Evolutionary conservation across 1,140 invertebrate genomes (phyloP), one percentile per base, ranked within the genome.

Genomic region (Charaxes varanes): DNA sequence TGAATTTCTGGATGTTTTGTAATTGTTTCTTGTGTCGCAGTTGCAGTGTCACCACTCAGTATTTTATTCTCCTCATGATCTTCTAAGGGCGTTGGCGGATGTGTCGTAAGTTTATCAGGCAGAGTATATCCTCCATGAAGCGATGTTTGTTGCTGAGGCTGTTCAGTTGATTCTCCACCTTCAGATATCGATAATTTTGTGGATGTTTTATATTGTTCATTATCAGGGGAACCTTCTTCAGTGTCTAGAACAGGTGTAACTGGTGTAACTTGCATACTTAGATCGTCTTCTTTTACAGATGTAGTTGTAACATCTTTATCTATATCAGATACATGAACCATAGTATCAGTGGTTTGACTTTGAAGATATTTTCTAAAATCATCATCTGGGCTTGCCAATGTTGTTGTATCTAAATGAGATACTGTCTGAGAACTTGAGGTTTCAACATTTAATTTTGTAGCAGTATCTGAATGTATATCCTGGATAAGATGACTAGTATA

Each of bases 121-220:
- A n/a, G n/a, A n/a, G n/a, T n/a, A n/a, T n/a, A n/a, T n/a, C n/a
- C n/a, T 27, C 24, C 24, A 27, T 4, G 1, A 28, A 6, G n/a
- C n/a, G 31, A 27, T 14, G 15, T 15, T 37, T 46, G 37, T 17
- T 38, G 16, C n/a, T 40, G 16, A 19, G 23, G 6, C 4, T 19
- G 27, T 6, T 23, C 14, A 12, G 34, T 22, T 21, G 22, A 13
- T 6, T 14, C 18, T 22, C 11, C 26, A 10, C 6, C 6, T 5
- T 19, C 16, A 17, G 6, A 17, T 15, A 7, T 12, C 8, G 14
- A 1, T 15, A 22, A 18, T 26, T 18, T 19, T 21, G 26, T 8
- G 24, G 34, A 19, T 6, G 16, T 28, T 15, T 37, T 27, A 10
- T 30, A 11, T 6, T 26, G 3, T 26, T 36, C 14, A 13, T 10